phyloP scores from a whole-genome alignment of 2,888 invertebrate genomes.

The Oscheius onirici region DNA sequence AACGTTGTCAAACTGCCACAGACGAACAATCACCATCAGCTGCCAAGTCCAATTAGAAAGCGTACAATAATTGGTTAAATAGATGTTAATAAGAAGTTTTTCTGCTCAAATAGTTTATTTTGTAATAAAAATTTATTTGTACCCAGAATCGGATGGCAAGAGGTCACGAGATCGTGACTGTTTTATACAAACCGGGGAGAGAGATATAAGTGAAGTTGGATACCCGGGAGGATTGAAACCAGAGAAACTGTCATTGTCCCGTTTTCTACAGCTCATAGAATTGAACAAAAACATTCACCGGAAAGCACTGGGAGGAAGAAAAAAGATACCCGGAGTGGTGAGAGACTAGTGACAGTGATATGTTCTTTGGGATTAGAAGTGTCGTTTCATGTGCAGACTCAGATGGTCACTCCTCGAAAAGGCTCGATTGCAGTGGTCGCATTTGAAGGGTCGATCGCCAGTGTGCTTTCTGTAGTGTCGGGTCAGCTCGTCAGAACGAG shows the following conservation, averaged over 20 bases:
- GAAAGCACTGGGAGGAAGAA: conserved; percentile 17
- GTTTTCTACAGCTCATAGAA: not conserved
- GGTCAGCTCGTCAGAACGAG: conserved; percentile 62
- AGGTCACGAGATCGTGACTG: conserved; percentile 22
- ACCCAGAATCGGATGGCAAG: conserved; percentile 24
- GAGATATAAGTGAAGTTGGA: conserved; percentile 18
- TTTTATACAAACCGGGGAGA: conserved; percentile 6
- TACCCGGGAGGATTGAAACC: not conserved
- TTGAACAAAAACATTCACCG: not conserved
- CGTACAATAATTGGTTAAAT: no score
- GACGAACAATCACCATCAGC: no score
- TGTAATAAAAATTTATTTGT: conserved; percentile 10
- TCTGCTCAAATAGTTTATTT: no score
- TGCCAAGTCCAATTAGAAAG: no score
- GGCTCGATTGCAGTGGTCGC: conserved; percentile 78
- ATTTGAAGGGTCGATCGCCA: conserved; percentile 79
- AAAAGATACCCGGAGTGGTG: conserved; percentile 2
- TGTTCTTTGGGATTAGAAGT: conserved; percentile 31
- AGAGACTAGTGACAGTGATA: conserved; percentile 4
- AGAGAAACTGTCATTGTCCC: not conserved
- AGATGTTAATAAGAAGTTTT: no score
- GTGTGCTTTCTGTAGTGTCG: conserved; percentile 74
- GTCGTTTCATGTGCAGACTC: conserved; percentile 59
- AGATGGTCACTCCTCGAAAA: conserved; percentile 79
- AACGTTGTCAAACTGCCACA: no score